Conservation (phyloP, 2,113 vertebrate species). For the Pteruthius melanotis region DNA sequence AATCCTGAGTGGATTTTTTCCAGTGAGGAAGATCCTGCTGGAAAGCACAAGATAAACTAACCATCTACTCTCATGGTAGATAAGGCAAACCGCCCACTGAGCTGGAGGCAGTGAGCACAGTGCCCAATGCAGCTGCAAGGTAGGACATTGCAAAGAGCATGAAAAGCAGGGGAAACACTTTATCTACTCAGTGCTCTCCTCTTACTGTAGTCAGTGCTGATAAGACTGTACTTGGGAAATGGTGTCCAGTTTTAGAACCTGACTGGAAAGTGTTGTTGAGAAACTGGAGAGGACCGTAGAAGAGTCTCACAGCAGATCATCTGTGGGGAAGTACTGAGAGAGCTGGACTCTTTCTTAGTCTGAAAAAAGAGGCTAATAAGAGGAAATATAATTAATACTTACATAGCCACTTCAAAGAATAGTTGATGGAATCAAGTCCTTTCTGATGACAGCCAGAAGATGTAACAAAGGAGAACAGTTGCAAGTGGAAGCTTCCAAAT, state of each 20-base stretch:
- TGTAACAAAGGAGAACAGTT: neutral
- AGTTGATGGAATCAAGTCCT: neutral
- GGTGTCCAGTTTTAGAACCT: neutral
- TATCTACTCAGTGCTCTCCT: neutral
- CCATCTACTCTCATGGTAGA: neutral
- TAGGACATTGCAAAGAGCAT: neutral
- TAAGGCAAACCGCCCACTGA: neutral
- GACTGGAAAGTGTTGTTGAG: neutral
- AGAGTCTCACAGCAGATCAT: neutral
- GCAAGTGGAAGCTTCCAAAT: neutral
- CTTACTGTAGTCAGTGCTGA: neutral
- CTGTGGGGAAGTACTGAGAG: neutral
- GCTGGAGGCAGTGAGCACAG: slow-evolving; percentile 70
- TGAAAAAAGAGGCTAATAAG: neutral
- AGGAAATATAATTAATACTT: neutral
- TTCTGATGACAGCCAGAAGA: neutral
- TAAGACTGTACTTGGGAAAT: neutral
- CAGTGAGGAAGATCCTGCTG: neutral
- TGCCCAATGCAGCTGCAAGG: slow-evolving; percentile 85
- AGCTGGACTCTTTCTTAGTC: neutral
- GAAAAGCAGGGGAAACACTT: neutral
- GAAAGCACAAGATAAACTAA: neutral
- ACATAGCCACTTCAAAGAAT: neutral
- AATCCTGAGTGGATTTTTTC: neutral
- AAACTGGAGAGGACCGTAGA: neutral